Evolutionary conservation across 23 tunicate species (phyloP).

Genomic region (Halocynthia aurantium): DNA sequence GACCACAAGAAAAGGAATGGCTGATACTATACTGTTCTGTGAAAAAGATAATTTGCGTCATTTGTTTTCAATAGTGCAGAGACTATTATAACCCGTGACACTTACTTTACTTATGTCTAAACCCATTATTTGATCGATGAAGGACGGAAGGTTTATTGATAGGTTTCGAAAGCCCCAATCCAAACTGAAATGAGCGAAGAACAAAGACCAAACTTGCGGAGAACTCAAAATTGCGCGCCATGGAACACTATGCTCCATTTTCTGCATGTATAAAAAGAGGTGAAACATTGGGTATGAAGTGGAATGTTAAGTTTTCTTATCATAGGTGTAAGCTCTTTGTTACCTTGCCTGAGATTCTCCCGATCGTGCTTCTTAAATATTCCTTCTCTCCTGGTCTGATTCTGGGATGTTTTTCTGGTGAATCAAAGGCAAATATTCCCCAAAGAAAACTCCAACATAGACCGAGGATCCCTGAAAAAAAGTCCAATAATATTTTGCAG

Average conservation of each 20-base stretch:
- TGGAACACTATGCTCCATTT: constrained; percentile 19
- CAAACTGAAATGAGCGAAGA: constrained; percentile 49
- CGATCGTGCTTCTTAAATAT: constrained; percentile 8
- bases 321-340: neutral
- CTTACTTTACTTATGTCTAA: constrained; percentile 38
- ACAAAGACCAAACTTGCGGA: constrained; percentile 46
- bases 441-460: constrained; percentile 17
- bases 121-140: constrained; percentile 52
- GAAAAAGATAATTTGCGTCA: neutral
- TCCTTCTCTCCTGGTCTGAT: constrained; percentile 11
- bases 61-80: neutral
- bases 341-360: constrained; percentile 10
- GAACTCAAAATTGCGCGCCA: constrained; percentile 45
- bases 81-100: neutral
- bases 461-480: constrained; percentile 1
- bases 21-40: constrained; percentile 54
- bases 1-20: constrained; percentile 47
- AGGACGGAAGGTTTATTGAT: constrained; percentile 49
- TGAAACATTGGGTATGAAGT: neutral
- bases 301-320: neutral
- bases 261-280: neutral
- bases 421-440: constrained; percentile 16
- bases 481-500: no score
- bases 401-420: constrained; percentile 28
- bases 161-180: constrained; percentile 52